These are phyloP conservation scores for Trichomalopsis sarcophagae DNA, from an alignment of 1,140 invertebrate genomes.

Conservation along the genomic window DNA sequence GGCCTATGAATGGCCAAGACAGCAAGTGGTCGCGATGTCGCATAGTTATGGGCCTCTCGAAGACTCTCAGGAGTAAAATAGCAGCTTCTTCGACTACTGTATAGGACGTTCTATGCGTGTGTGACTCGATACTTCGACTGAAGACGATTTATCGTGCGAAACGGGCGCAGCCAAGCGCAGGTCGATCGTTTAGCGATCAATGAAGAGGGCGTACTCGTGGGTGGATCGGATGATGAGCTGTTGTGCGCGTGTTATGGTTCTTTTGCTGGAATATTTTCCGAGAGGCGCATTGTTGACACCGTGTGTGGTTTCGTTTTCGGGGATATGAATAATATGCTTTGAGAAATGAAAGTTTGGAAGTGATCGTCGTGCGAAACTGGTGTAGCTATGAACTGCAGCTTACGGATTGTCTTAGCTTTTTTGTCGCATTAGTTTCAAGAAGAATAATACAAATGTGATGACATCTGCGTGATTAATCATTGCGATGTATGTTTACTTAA, in stretches of 20 bases:
- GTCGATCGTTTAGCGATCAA: not conserved
- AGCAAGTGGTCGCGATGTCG: constrained; percentile 7
- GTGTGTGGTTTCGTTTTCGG: not conserved
- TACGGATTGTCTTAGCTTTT: too few species aligned
- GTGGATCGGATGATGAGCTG: not conserved
- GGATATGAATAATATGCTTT: not conserved
- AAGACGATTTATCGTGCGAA: constrained; percentile 28
- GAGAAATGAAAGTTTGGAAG: not conserved
- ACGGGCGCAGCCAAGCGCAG: not conserved
- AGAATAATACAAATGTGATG: too few species aligned
- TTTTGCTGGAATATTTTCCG: not conserved
- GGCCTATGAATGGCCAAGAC: not conserved
- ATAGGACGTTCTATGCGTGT: not conserved
- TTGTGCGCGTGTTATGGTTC: not conserved
- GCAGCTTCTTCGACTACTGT: not conserved
- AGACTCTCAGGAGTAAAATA: not conserved
- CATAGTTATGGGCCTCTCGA: not conserved
- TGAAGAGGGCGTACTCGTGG: constrained; percentile 4
- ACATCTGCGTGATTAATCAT: too few species aligned
- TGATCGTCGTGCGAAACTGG: too few species aligned
- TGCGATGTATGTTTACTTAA: too few species aligned
- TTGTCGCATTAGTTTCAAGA: too few species aligned
- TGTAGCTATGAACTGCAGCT: too few species aligned
- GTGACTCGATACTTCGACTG: not conserved
- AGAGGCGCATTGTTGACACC: too few species aligned